A percentile compares a stretch with the other conserved stretches of the same genome.
phyloP scores from a whole-genome alignment of 2,888 invertebrate species.

The Lepidocyrtinus sp. region DNA sequence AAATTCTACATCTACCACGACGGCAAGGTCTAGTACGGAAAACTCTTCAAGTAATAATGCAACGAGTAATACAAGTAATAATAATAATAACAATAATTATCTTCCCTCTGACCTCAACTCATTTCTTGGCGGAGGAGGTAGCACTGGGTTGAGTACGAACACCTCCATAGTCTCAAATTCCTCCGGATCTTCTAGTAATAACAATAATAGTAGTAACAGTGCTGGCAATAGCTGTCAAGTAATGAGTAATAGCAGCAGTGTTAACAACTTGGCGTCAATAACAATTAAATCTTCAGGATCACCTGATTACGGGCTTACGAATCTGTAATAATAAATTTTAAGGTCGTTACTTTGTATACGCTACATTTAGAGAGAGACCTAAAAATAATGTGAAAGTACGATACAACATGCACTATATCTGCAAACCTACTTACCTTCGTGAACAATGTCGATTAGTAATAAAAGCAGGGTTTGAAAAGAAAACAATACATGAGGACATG shows the following conservation, averaged over 20 bases:
- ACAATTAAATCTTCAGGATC: conserved; percentile 67
- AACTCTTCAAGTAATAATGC: conserved; percentile 49
- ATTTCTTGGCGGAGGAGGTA: conserved; percentile 48
- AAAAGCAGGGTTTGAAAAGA: conserved; percentile 35
- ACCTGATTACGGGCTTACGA: conserved; percentile 87
- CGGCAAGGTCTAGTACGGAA: conserved; percentile 27
- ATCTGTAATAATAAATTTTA: conserved; percentile 64
- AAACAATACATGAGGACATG: conserved; percentile 39
- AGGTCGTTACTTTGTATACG: background rate
- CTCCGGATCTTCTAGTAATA: conserved; percentile 49
- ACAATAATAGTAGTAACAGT: conserved; percentile 43
- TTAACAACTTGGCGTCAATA: conserved; percentile 36
- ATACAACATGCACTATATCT: too few relatives aligned
- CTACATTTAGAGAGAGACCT: background rate
- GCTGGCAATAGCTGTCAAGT: conserved; percentile 37
- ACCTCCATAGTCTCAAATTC: conserved; percentile 53
- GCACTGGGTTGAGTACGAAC: conserved; percentile 2
- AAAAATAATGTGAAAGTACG: background rate
- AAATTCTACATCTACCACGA: conserved; percentile 70
- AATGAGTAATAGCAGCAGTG: conserved; percentile 26
- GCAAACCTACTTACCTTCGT: background rate
- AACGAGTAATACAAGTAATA: conserved; percentile 54
- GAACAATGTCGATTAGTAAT: conserved; percentile 18
- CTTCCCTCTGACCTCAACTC: conserved; percentile 64
- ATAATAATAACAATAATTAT: conserved; percentile 66